Conservation (phyloP, 2,888 invertebrate species). For the Liopterus haemorrhoidalis region DNA sequence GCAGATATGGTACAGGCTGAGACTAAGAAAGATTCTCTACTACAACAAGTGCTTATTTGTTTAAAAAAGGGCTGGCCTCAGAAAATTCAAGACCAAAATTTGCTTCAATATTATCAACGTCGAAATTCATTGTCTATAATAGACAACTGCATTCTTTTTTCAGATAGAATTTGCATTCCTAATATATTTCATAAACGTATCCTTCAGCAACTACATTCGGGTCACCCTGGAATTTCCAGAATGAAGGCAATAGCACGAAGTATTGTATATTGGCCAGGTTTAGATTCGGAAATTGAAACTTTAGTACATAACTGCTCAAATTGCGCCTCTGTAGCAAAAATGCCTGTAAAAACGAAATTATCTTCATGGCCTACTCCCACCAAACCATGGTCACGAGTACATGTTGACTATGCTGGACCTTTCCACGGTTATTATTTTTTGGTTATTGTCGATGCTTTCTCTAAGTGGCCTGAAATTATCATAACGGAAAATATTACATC, state of each 20-base stretch:
- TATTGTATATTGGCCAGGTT: conserved; percentile 32
- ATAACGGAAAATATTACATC: too few relatives aligned
- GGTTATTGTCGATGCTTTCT: conserved; percentile 40
- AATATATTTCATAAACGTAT: too few relatives aligned
- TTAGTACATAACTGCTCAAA: too few relatives aligned
- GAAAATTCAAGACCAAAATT: too few relatives aligned
- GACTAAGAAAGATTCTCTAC: conserved; percentile 1
- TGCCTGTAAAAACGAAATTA: conserved; percentile 29
- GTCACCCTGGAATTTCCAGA: conserved; percentile 34
- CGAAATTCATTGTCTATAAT: too few relatives aligned
- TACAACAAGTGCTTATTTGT: too few relatives aligned
- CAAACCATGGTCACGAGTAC: conserved; percentile 39
- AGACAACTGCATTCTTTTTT: too few relatives aligned
- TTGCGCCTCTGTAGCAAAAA: conserved; percentile 31
- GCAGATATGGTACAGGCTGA: not conserved
- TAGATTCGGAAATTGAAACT: conserved; percentile 33
- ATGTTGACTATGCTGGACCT: conserved; percentile 44
- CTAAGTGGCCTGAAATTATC: too few relatives aligned
- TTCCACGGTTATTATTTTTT: conserved; percentile 35
- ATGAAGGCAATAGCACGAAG: conserved; percentile 35
- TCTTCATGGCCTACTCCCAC: conserved; percentile 30
- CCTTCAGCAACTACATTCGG: too few relatives aligned
- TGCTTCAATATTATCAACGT: too few relatives aligned
- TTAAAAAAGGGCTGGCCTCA: too few relatives aligned
- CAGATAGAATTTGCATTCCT: too few relatives aligned